Evolutionary conservation across 2,113 vertebrate genomes (phyloP).

Genomic region (Xenus cinereus): DNA sequence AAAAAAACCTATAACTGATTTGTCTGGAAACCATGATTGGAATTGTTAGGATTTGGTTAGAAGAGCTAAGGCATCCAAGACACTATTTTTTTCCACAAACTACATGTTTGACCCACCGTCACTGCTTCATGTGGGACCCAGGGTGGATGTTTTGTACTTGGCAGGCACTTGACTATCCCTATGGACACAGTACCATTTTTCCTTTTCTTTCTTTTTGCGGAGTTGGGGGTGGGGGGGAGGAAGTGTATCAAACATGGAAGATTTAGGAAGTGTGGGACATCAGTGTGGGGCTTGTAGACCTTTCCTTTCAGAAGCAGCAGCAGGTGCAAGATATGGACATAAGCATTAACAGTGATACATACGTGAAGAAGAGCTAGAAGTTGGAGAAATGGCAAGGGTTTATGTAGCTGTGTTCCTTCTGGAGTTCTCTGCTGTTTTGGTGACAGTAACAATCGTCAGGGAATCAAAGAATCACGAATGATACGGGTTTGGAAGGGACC

Average conservation of each 20-base stretch:
- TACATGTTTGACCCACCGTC: rapidly evolving
- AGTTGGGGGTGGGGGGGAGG: too few relatives aligned
- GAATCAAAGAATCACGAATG: neutral
- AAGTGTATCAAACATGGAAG: neutral
- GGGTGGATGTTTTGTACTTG: neutral
- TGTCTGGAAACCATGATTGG: neutral
- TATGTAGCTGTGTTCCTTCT: neutral
- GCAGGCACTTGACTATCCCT: neutral
- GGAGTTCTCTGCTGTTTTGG: neutral
- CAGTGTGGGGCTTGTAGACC: neutral
- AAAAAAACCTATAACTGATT: neutral
- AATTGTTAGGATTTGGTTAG: neutral
- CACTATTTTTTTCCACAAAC: neutral
- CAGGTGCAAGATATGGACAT: neutral
- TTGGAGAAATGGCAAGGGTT: neutral
- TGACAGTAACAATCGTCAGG: neutral
- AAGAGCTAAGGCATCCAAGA: neutral
- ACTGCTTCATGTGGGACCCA: neutral
- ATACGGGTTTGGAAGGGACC: too few relatives aligned
- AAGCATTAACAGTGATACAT: neutral
- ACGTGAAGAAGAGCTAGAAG: neutral
- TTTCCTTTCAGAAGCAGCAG: neutral
- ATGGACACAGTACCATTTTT: neutral
- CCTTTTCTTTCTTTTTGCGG: neutral
- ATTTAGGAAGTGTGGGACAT: neutral